Evolutionary conservation across 1,140 invertebrate species (phyloP), one percentile per base, ranked within the genome.

Genomic region (Drosophila persimilis): DNA sequence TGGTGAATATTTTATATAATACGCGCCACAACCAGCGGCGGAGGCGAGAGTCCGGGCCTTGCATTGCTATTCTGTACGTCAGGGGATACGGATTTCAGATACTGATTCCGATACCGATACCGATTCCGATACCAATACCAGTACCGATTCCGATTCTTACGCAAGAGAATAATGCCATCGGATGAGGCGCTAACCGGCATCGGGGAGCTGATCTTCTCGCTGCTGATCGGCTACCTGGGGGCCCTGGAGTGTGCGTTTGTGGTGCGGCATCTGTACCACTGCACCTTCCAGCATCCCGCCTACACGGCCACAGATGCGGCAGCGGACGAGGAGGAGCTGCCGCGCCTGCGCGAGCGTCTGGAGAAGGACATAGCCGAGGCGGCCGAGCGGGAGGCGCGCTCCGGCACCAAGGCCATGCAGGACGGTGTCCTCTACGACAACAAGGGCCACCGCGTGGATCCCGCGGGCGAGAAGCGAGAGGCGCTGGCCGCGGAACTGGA

Each of bases 141-240:
- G 17, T 20, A 20, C 20, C 24, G 24, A 26, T 5, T 26, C 43
- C 47, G 61, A 54, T 26, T 48, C 56, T 88, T 85, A 89, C 84
- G 84, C 84, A 89, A 79, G 52, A 54, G 41, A 41, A 88, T 83
- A 41, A 88, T 83, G 83, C 64, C 72, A 47, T 73, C 77, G 17
- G 80, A 70, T 24, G 79, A 88, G 35, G 56, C 72, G 71, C 62
- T 90, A 11, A 65, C 88, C 66, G 90, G 76, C 57, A 51, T 91
- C 44, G 88, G 90, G 26, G 90, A 91, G 75, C 54, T 95, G 17
- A 86, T 96, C 61, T 91, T 96, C 48, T 95, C 95, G 9, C 92
- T 95, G 77, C 89, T 96, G 24, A 93, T 96, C 64, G 93, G 94
- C n/a, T 96, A 95, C 80, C 93, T 95, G 20, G 95, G 95, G 54